Evolutionary conservation across 1,140 invertebrate genomes (phyloP), one percentile per base, ranked within the genome.

Genomic region (Sarcophaga bullata): DNA sequence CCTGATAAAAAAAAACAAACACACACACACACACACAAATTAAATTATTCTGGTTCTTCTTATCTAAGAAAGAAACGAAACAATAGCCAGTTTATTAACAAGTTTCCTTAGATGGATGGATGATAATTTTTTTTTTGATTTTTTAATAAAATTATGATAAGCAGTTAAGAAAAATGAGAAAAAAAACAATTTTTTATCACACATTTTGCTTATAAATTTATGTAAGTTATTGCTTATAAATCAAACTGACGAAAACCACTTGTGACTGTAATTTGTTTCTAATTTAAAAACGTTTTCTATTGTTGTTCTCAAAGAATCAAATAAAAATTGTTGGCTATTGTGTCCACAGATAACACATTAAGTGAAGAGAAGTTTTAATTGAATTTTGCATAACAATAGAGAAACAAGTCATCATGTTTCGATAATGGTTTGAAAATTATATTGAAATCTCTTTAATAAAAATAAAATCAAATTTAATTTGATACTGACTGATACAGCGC

Each of bases 161-260:
- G n/a, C 54, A 58, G 13, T 2, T 4, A 4, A 37, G 25, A 37
- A 37, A n/a, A n/a, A n/a, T n/a, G 25, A 37, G 4, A 37, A 37
- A 4, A 37, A 37, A 37, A 37, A 37, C 1, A 1, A 37, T 4
- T 15, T 58, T 58, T 58, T 58, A 15, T 15, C 54, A 58, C 13
- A 58, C 11, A 15, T 58, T 58, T 58, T 52, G 50, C 8, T 58
- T 58, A 58, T 58, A n/a, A 58, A 15, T 58, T 58, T 58, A 15
- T 58, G 2, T 58, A 58, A 58, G n/a, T 58, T 58, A 58, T 58
- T n/a, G n/a, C 54, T 58, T n/a, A 58, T 58, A 58, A 58, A 58
- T 58, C 54, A 58, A 58, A 58, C 54, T 58, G 54, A 58, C n/a
- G 54, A 58, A 58, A 58, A n/a, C 15, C 15, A 13, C 13, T 58